Percentiles rank a stretch among this genome's conserved stretches.
These are phyloP conservation scores for Oreotrochilus melanogaster DNA, from an alignment of 2,113 vertebrate genomes.

Conservation along the genomic window DNA sequence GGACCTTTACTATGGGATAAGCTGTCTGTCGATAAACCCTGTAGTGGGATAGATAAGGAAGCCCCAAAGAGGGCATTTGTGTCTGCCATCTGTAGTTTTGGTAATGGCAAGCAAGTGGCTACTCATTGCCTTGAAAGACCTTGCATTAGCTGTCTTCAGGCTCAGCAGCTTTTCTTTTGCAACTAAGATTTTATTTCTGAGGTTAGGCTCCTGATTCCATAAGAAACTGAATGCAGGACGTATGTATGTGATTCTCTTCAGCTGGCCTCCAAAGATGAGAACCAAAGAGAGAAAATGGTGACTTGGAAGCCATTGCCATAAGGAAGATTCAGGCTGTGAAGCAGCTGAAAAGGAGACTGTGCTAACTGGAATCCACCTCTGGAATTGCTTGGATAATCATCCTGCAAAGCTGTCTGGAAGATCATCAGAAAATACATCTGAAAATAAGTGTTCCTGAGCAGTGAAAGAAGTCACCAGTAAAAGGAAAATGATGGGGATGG, in stretches of 20 bases:
- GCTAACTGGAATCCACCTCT: background rate
- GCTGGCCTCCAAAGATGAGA: background rate
- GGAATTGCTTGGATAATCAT: background rate
- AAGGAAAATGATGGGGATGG: background rate
- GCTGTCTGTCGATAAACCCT: background rate
- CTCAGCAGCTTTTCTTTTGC: background rate
- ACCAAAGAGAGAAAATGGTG: background rate
- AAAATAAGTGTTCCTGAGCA: background rate
- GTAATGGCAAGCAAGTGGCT: background rate
- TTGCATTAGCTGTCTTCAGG: background rate
- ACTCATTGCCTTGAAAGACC: background rate
- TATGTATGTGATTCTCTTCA: background rate
- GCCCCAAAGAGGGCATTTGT: background rate
- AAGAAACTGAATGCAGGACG: background rate
- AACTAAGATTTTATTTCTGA: background rate
- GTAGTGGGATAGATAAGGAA: background rate
- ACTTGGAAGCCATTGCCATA: background rate
- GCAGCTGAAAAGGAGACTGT: background rate
- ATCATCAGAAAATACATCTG: background rate
- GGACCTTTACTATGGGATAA: background rate
- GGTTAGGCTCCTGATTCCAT: background rate
- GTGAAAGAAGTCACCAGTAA: constrained; percentile 15
- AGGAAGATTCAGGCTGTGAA: background rate
- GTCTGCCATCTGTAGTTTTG: background rate
- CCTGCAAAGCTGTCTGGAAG: background rate